A percentile compares a stretch with the other conserved stretches of the same genome.
Conservation (phyloP, 30 jellyfish, hydroid and myxozoan genomes). For the Aurelia sp. region DNA sequence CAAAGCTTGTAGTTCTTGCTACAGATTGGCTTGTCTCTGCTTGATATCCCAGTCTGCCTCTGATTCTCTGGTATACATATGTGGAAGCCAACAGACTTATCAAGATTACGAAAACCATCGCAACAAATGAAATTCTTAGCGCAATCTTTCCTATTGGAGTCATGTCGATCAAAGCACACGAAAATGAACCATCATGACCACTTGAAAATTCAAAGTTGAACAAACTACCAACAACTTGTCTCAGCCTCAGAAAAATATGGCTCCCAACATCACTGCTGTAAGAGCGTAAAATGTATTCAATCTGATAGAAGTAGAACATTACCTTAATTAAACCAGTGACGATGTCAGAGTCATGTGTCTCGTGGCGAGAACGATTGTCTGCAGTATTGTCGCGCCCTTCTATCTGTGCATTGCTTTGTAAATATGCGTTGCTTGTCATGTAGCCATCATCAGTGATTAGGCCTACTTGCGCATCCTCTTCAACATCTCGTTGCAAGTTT, state of each 20-base stretch:
- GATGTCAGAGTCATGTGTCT: neutral
- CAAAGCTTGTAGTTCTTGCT: no score
- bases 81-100: neutral
- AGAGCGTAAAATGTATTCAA: slow-evolving; percentile 15
- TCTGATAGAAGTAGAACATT: slow-evolving; percentile 56
- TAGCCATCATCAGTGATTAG: neutral
- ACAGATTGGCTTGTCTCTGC: no score
- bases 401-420: no score
- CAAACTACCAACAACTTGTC: slow-evolving; percentile 9
- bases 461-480: neutral
- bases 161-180: neutral
- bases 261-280: neutral
- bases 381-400: no score
- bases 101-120: neutral
- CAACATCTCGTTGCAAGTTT: neutral
- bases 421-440: neutral
- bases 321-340: slow-evolving; percentile 31
- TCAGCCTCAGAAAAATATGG: neutral
- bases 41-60: no score
- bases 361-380: no score
- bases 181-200: neutral
- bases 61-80: neutral
- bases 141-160: slow-evolving; percentile 3
- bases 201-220: slow-evolving; percentile 16
- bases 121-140: neutral